A percentile compares a stretch with the other conserved stretches of the same genome.
Conservation (phyloP, 1,140 invertebrate species). For the Archivesica marissinica region DNA sequence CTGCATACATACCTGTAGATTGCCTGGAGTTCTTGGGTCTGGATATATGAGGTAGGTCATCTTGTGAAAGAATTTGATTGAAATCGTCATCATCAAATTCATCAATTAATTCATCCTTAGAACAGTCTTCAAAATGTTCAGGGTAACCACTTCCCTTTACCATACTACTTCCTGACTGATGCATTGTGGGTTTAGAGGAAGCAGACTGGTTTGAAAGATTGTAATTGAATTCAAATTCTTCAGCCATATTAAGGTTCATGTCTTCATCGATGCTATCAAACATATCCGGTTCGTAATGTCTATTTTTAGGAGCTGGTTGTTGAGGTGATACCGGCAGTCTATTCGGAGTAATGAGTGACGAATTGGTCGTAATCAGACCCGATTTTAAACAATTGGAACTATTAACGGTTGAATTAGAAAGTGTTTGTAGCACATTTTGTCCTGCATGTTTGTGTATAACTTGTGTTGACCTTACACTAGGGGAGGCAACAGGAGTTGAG, state of each 20-base stretch:
- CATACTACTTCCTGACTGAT: not conserved
- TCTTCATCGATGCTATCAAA: constrained; percentile 61
- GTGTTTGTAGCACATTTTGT: not conserved
- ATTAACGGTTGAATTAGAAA: not conserved
- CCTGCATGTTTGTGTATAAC: not conserved
- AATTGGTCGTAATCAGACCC: not conserved
- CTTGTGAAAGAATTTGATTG: constrained; percentile 49
- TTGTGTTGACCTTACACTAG: constrained; percentile 52
- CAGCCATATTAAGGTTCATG: constrained; percentile 50
- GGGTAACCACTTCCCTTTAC: not conserved
- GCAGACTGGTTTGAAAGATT: constrained; percentile 57
- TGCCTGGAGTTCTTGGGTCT: constrained; percentile 10
- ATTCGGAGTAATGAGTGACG: not conserved
- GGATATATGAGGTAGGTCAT: constrained; percentile 33
- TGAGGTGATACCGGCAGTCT: not conserved
- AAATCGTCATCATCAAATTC: constrained; percentile 67
- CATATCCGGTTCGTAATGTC: constrained; percentile 22
- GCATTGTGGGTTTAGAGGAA: not conserved
- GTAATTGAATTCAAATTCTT: constrained; percentile 64
- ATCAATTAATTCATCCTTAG: constrained; percentile 64
- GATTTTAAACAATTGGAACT: not conserved
- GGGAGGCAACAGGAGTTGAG: constrained; percentile 34
- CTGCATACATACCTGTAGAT: constrained; percentile 1
- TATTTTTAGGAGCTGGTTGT: not conserved
- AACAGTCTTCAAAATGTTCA: not conserved